Evolutionary conservation across 2,888 invertebrate genomes (phyloP), one percentile per base, ranked within the genome.

Genomic region (Atethmia centrago): DNA sequence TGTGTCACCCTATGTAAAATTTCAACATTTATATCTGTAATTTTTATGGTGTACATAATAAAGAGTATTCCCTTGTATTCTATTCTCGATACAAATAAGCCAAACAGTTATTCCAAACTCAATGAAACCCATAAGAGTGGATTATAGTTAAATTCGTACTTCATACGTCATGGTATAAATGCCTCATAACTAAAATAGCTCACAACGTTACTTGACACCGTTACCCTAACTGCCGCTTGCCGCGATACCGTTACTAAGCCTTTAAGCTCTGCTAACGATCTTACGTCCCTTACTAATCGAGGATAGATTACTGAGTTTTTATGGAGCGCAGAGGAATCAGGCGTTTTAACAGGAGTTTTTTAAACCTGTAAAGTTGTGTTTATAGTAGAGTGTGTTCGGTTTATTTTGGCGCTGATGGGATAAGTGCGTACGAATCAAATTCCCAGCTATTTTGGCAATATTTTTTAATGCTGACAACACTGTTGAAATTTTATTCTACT

Each of bases 251-350:
- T 62, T 28, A 58, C 42, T 58, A 45, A 77, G 45, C 36, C 70
- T 62, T n/a, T 51, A 36, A 70, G 62, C 77, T 56, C 3, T 19
- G 51, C 40, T 77, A 77, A 70, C 49, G n/a, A 51, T 9, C 28
- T 55, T 28, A 63, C 36, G 40, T 36, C 47, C 36, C 25, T n/a
- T 14, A 63, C 55, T 40, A 40, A 66, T 14, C 1, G 14, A 12
- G 14, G 31, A n/a, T 31, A n/a, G 25, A 31, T 40, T 2, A 56
- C 16, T 5, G 40, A 21, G n/a, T 42, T 59, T 14, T 14, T n/a
- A 36, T 31, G n/a, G 19, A 51, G 36, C 31, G 10, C 19, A 14
- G 21, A 31, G 16, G n/a, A n/a, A n/a, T n/a, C n/a, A n/a, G n/a
- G n/a, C n/a, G n/a, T n/a, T n/a, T n/a, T n/a, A n/a, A n/a, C 21